Base-by-base conservation (phyloP, 2,888 invertebrate genomes). In the Nesidiocoris tenuis region DNA sequence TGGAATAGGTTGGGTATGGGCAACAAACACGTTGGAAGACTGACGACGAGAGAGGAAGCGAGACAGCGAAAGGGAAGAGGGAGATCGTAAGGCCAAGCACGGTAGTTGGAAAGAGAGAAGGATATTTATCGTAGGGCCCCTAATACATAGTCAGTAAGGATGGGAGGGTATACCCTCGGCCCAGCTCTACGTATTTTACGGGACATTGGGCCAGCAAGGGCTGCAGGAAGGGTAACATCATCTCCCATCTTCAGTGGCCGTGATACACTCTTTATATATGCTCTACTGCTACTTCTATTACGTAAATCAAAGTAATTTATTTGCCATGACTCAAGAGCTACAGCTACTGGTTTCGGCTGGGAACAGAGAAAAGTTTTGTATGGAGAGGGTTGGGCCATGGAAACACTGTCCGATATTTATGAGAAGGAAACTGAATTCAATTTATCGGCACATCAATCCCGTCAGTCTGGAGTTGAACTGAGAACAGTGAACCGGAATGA, bases 221-320 rank as follows among this genome's bases (percentile, higher is more conserved):
- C 54, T 24, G 22, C 61, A 12, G 54, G 12, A 54, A 63, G 63
- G 54, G 72, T 68, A 59, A 71, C 59, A 23, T 61, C 25, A 23
- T 24, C 39, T 23, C 61, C 71, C 71, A 24, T n/a, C n/a, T n/a
- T n/a, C n/a, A 22, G 19, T 19, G n/a, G 24, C 18, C 21, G 22
- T 16, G 64, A 72, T 72, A 72, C 72, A 72, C 72, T 72, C 75
- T 66, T 75, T 75, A 66, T 75, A 75, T 66, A 65, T 65, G 61
- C 74, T 59, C 66, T 54, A 12, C 66, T 17, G n/a, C 67, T 19
- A 67, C 66, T 59, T 70, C 70, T 70, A 70, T 70, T 70, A 59
- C 74, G 66, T 74, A 75, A 75, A 66, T 75, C 75, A 66, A 75
- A 67, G 61, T 75, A 75, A 66, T 75, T 75, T 72, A 72, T 72